These are phyloP conservation scores for Latrodectus geometricus DNA, from an alignment of 1,140 invertebrate species.

Conservation along the genomic window DNA sequence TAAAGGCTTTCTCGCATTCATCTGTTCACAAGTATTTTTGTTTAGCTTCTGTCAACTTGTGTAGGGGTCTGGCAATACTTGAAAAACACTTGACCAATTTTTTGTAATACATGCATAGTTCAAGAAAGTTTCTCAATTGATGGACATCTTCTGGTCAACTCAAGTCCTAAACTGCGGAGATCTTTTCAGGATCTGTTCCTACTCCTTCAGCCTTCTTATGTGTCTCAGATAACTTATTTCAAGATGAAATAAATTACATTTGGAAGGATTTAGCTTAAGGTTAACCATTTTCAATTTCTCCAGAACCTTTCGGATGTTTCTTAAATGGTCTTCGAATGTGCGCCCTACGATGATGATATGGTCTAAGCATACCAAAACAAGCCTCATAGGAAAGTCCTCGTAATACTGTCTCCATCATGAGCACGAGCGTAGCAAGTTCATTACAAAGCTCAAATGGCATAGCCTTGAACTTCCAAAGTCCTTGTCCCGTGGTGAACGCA, in stretches of 20 bases:
- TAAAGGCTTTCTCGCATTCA: background rate
- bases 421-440: conserved; percentile 69
- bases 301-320: conserved; percentile 64
- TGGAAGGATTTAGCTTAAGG: conserved; percentile 45
- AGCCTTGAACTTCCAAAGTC: conserved; percentile 66
- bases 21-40: background rate
- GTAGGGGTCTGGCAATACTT: background rate
- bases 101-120: background rate
- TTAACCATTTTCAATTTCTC: conserved; percentile 4
- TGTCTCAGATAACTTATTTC: conserved; percentile 45
- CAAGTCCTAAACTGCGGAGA: background rate
- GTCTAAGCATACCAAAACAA: background rate
- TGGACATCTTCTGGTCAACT: background rate
- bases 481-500: conserved; percentile 41
- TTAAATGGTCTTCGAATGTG: background rate
- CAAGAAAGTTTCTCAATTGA: conserved; percentile 13
- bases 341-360: background rate
- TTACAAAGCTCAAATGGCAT: conserved; percentile 62
- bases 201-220: conserved; percentile 25
- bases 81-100: conserved; percentile 8
- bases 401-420: conserved; percentile 68
- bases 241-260: conserved; percentile 26
- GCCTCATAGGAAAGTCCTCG: conserved; percentile 61
- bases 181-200: conserved; percentile 5
- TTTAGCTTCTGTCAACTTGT: conserved; percentile 1